Evolutionary conservation across 2,797 vertebrate species (phyloP).

Genomic region (Crocodylus rhombifer): DNA sequence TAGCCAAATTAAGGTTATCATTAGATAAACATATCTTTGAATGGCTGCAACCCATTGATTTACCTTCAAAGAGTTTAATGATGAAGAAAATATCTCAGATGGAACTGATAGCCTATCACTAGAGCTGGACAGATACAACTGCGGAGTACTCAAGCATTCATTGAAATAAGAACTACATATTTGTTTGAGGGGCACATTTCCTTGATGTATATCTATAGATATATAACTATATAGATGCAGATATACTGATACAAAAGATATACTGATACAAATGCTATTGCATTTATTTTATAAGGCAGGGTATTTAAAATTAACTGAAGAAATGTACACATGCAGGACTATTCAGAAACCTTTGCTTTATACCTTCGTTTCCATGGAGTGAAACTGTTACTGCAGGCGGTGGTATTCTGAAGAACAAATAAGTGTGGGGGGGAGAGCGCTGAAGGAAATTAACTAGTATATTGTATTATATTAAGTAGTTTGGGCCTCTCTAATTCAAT

Average conservation of each 20-base stretch:
- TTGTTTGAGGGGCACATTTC: no score
- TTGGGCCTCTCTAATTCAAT: background rate
- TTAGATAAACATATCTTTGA: constrained; percentile 33
- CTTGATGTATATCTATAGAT: no score
- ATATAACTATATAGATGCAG: no score
- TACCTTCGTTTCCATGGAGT: background rate
- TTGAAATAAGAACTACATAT: background rate
- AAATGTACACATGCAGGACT: background rate
- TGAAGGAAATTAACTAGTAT: background rate
- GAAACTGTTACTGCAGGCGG: background rate
- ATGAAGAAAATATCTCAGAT: background rate
- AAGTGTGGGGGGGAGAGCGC: background rate
- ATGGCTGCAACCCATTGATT: constrained; percentile 12
- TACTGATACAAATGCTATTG: no score
- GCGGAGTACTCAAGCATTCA: background rate
- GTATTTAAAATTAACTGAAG: no score
- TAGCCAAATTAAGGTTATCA: constrained; percentile 29
- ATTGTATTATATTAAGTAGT: background rate
- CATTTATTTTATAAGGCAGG: no score
- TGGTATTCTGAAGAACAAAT: background rate
- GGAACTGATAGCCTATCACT: background rate
- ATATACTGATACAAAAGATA: no score
- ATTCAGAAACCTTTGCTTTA: constrained; percentile 23
- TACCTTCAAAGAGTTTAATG: constrained; percentile 18
- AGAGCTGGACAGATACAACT: background rate